Evolutionary conservation across 2,888 invertebrate species (phyloP), one percentile per base, ranked within the genome.

Genomic region (Caradrina clavipalpis): DNA sequence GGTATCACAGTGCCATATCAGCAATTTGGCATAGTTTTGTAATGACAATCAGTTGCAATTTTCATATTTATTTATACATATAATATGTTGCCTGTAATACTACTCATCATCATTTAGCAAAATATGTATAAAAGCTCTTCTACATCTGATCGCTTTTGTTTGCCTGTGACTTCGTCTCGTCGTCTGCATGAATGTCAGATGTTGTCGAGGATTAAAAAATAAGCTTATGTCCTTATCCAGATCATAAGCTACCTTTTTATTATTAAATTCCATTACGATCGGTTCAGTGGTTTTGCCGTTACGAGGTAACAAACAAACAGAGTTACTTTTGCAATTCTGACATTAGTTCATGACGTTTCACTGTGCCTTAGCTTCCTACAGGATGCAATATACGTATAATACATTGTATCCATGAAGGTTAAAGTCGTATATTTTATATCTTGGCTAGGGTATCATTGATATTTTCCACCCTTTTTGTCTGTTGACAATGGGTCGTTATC

Each of bases 401-500:
- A 17, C 15, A 35, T 17, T 39, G 26, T 42, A 11, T n/a, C 10
- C 11, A 7, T 31, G 19, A 66, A 35, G 73, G 21, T 42, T 50
- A 8, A 21, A 45, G 15, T 42, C 50, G 50, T 42, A 50, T 31
- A 19, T 17, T 15, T 5, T 15, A 0, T 1, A 77, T 55, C 22
- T 72, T 74, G 11, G 26, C 35, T 26, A 26, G 26, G 35, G 35
- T 15, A 50, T 11, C 31, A 62, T 42, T 60, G 11, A 57, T 51
- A 60, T 55, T 26, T 54, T 49, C 26, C 10, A 49, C 13, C 55
- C 45, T 59, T 64, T 77, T 61, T 60, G 63, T 49, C 35, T 54
- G 58, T 56, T 78, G 74, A 81, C 83, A 82, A 82, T 74, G 76
- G 71, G 64, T 73, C 77, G 73, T 79, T 76, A 76, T 64, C 47